Evolutionary conservation across 2,888 invertebrate genomes (phyloP), one percentile per base, ranked within the genome.

Genomic region (Cenopis cana): DNA sequence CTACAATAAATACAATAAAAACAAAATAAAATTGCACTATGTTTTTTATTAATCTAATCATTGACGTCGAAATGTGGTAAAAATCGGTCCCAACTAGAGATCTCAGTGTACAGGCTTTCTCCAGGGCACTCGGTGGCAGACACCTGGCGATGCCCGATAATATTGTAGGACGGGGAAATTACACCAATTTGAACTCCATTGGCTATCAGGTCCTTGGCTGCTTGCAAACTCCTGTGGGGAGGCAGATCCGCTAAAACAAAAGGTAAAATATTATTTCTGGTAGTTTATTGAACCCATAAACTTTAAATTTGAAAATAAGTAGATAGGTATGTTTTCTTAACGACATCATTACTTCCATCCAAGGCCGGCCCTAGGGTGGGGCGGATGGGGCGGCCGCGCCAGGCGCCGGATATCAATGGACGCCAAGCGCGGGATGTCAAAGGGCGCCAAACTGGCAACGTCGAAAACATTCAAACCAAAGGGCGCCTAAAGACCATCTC

Each of bases 111-210:
- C 0, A 96, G 87, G 0, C 93, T 88, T 10, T 94, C 89, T 0
- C 96, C 96, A 0, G 96, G 96, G 77, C 96, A 96, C 73, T 95
- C 95, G 0, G 96, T 96, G 0, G 82, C 77, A 85, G 85, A 14
- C 76, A 87, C 83, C 76, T 90, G 89, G 0, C 89, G 86, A 81
- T 96, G 96, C 0, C 96, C 96, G 10, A 95, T 85, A 14, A 96
- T 83, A 29, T 90, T 90, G 80, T 95, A 96, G 74, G 95, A 85
- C 0, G 87, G 81, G 6, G 88, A 81, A 46, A 96, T 95, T 81
- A 93, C 94, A 0, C 95, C 95, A 11, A 89, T 86, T n/a, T 86
- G 76, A 0, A 96, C 91, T 0, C 96, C 96, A 60, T 85, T 90
- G 0, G 83, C 82, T 61, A 96, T 96, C 52, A 96, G 84, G 4